A percentile compares a stretch with the other conserved stretches of the same genome.
phyloP scores from a whole-genome alignment of 2,797 vertebrate genomes.

The Tamandua tetradactyla region DNA sequence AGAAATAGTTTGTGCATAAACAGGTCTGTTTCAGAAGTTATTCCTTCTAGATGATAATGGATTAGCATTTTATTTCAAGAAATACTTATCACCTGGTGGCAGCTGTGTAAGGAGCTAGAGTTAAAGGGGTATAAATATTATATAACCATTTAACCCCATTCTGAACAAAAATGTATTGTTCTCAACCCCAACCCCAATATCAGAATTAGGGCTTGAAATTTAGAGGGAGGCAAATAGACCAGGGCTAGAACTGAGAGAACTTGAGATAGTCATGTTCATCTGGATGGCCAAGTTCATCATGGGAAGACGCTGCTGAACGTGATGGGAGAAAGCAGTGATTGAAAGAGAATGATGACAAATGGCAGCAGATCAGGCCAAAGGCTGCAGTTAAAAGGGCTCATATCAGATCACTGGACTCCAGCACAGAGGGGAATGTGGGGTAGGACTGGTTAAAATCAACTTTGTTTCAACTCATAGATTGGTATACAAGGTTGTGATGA shows the following conservation, averaged over 20 bases:
- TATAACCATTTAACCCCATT: not conserved
- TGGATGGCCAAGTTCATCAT: not conserved
- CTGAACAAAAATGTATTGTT: not conserved
- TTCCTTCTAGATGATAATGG: not conserved
- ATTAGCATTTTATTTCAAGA: not conserved
- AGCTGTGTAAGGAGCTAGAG: not conserved
- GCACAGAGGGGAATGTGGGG: not conserved
- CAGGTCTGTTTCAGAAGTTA: not conserved
- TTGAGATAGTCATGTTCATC: not conserved
- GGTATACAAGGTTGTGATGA: not conserved
- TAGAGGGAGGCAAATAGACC: not conserved
- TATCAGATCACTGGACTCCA: not conserved
- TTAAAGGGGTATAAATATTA: not conserved
- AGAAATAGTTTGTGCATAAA: not conserved
- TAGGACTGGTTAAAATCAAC: not conserved
- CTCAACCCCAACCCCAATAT: not conserved
- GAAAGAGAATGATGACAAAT: too few relatives aligned
- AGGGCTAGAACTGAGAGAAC: not conserved
- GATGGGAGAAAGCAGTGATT: not conserved
- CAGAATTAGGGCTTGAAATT: not conserved
- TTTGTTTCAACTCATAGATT: not conserved
- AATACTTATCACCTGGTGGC: not conserved
- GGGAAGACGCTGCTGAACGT: not conserved
- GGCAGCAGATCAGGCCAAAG: not conserved
- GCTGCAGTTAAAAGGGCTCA: not conserved